These are phyloP conservation scores for Vulpes lagopus DNA, from an alignment of 2,113 vertebrate genomes.

Conservation along the genomic window DNA sequence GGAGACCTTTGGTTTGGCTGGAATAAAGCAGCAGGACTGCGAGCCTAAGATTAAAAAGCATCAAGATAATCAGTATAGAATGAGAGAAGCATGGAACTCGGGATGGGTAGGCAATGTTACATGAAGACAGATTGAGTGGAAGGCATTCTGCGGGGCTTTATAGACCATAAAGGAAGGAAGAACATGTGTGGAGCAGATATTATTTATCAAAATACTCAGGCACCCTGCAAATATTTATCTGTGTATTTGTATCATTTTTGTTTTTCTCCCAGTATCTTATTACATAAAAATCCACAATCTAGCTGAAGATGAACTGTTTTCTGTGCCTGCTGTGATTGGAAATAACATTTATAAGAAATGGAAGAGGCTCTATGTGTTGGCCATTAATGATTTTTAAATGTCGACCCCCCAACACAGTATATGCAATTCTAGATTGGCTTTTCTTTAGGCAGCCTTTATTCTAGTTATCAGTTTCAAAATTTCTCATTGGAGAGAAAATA, in stretches of 20 bases:
- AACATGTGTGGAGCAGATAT: background rate
- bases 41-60: background rate
- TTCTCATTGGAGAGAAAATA: background rate
- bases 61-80: background rate
- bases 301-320: slow-evolving; percentile 63
- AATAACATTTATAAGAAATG: slow-evolving; percentile 65
- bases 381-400: slow-evolving; percentile 70
- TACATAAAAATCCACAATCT: slow-evolving; percentile 66
- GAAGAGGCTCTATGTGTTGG: slow-evolving; percentile 4
- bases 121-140: background rate
- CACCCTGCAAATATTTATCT: slow-evolving; percentile 56
- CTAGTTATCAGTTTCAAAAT: slow-evolving; percentile 9
- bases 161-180: background rate
- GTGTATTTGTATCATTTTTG: slow-evolving; percentile 45
- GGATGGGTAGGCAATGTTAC: background rate
- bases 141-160: background rate
- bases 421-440: background rate
- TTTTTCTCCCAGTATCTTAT: slow-evolving; percentile 54
- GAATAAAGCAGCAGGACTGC: background rate
- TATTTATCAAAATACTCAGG: slow-evolving; percentile 19
- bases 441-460: background rate
- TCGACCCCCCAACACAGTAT: background rate
- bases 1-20: background rate
- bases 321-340: slow-evolving; percentile 71
- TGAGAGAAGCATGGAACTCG: background rate